Base-by-base conservation (phyloP, 2,113 vertebrate species). In the Dasypus novemcinctus region DNA sequence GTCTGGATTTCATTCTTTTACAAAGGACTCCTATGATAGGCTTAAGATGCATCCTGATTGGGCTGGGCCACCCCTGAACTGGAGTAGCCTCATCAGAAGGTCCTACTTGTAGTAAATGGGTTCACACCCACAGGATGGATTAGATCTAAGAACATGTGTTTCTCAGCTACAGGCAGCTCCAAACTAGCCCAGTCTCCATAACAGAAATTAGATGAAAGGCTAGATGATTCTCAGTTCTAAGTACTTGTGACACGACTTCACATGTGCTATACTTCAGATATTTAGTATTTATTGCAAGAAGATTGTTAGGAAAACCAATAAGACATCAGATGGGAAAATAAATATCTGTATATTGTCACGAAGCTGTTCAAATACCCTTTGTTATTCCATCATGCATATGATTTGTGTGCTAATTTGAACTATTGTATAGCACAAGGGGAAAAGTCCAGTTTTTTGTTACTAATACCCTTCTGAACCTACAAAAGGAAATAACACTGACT, bases 371-470 rank as follows among this genome's bases (percentile, higher is more conserved):
- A 74, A 33, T 74, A 33, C 18, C 2, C 7, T 57, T 4, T 66
- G 14, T 80, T 86, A 38, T 38, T 72, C n/a, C 31, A 64, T 23
- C 33, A 5, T 76, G 18, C n/a, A 1, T 72, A 7, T 75, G 41
- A 92, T 84, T 92, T 64, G 76, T 89, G 61, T 52, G n/a, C 27
- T 95, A 36, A 43, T 84, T 41, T 71, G 21, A 94, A 63, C 41
- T 63, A 27, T 23, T 52, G 18, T 71, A 41, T 5, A 29, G 33
- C 20, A n/a, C 52, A 12, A 61, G 31, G 52, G 33, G 31, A 63
- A 81, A 71, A 52, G 20, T 71, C n/a, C 23, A 43, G 8, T 79
- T 33, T n/a, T 90, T 71, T 80, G 49, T 79, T 78, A 79, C 63
- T 33, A 78, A 69, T 79, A 15, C 41, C 54, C 64, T 57, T 79